A percentile compares a stretch with the other conserved stretches of the same genome.
Conservation (phyloP, 1,140 invertebrate genomes). For the Venustaconcha ellipsiformis region DNA sequence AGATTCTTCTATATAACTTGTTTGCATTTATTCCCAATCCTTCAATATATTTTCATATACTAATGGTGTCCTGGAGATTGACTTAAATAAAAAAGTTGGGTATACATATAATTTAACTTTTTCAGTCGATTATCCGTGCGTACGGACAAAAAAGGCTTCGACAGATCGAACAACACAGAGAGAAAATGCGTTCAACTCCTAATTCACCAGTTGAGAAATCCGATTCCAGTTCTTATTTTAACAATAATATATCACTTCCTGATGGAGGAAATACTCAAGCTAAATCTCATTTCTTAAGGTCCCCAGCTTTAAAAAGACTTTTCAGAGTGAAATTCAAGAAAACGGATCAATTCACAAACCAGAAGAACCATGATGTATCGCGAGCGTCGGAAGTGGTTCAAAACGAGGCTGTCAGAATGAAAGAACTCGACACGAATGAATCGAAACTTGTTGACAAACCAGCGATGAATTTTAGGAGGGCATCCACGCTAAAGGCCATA, state of each 20-base stretch:
- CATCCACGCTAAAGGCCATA: neutral
- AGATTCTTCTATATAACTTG: neutral
- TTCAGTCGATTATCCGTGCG: constrained; percentile 60
- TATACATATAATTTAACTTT: constrained; percentile 15
- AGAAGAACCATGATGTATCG: neutral
- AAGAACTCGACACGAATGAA: neutral
- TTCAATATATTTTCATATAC: neutral
- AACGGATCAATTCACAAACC: neutral
- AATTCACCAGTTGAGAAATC: constrained; percentile 15
- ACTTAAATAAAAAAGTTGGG: neutral
- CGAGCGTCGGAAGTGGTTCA: neutral
- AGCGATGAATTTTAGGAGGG: neutral
- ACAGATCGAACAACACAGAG: constrained; percentile 58
- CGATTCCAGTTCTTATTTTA: neutral
- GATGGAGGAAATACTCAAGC: neutral
- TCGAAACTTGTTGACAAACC: constrained; percentile 11
- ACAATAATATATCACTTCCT: neutral
- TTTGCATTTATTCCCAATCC: constrained; percentile 5
- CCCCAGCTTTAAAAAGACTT: constrained; percentile 19
- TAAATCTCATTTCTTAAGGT: constrained; percentile 13
- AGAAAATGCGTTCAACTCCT: constrained; percentile 23
- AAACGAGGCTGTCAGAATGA: neutral
- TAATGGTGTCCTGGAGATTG: neutral
- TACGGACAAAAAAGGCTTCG: constrained; percentile 58
- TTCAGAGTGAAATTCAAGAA: constrained; percentile 17